Evolutionary conservation across 1,140 invertebrate genomes (phyloP).

Genomic region (Eulimnadia texana): DNA sequence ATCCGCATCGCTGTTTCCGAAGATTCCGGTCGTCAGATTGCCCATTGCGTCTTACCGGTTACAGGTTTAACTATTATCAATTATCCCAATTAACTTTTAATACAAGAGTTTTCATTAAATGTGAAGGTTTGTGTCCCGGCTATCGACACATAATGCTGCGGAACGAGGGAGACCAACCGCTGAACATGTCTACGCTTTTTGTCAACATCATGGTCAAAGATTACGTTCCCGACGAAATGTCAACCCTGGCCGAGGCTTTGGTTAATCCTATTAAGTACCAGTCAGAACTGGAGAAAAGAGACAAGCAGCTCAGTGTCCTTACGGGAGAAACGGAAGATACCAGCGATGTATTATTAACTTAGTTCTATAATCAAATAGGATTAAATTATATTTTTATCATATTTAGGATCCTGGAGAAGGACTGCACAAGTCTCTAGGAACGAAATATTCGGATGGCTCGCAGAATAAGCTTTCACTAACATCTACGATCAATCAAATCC

Average conservation of each 20-base stretch:
- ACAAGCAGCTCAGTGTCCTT: slow-evolving; percentile 75
- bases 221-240: slow-evolving; percentile 89
- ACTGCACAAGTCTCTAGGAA: background rate
- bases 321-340: slow-evolving; percentile 55
- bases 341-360: background rate
- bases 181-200: slow-evolving; percentile 77
- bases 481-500: background rate
- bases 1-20: slow-evolving; percentile 92
- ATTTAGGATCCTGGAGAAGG: background rate
- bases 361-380: slow-evolving; percentile 15
- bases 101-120: too few relatives aligned
- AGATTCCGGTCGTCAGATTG: slow-evolving; percentile 83
- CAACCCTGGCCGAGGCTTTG: slow-evolving; percentile 76
- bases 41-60: slow-evolving; percentile 89
- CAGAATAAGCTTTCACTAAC: background rate
- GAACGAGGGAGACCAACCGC: slow-evolving; percentile 86
- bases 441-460: background rate
- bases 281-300: slow-evolving; percentile 79
- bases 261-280: slow-evolving; percentile 96
- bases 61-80: too few relatives aligned
- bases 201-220: slow-evolving; percentile 86
- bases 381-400: background rate
- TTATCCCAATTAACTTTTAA: too few relatives aligned
- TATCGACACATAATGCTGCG: slow-evolving; percentile 74
- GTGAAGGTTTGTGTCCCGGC: slow-evolving; percentile 83